Evolutionary conservation across 2,113 vertebrate genomes (phyloP).

Genomic region (Vidua chalybeata): DNA sequence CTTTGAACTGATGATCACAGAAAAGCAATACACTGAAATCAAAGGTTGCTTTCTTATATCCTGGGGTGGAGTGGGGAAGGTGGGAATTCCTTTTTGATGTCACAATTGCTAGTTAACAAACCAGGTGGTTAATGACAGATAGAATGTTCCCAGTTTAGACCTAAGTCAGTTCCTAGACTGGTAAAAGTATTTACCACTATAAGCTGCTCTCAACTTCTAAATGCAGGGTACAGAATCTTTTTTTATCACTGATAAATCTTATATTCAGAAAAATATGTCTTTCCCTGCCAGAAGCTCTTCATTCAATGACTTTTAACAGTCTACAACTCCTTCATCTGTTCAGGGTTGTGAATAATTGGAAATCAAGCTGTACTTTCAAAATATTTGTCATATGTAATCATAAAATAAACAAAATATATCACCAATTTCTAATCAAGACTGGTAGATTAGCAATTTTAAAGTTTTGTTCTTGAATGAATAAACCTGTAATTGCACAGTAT

Average conservation of each 20-base stretch:
- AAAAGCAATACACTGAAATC: neutral
- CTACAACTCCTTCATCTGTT: neutral
- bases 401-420: neutral
- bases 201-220: neutral
- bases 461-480: constrained; percentile 22
- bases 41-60: neutral
- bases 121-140: neutral
- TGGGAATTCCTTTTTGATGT: neutral
- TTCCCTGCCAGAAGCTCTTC: neutral
- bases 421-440: neutral
- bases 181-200: neutral
- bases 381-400: constrained; percentile 8
- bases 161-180: neutral
- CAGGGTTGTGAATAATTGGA: neutral
- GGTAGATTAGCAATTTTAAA: neutral
- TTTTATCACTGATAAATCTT: neutral
- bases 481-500: neutral
- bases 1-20: neutral
- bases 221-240: neutral
- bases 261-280: neutral
- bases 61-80: no score
- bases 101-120: neutral
- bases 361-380: neutral
- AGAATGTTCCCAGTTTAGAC: neutral
- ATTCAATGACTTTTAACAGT: neutral